phyloP scores from a whole-genome alignment of 1,140 invertebrate genomes.

The Drosophila miranda region DNA sequence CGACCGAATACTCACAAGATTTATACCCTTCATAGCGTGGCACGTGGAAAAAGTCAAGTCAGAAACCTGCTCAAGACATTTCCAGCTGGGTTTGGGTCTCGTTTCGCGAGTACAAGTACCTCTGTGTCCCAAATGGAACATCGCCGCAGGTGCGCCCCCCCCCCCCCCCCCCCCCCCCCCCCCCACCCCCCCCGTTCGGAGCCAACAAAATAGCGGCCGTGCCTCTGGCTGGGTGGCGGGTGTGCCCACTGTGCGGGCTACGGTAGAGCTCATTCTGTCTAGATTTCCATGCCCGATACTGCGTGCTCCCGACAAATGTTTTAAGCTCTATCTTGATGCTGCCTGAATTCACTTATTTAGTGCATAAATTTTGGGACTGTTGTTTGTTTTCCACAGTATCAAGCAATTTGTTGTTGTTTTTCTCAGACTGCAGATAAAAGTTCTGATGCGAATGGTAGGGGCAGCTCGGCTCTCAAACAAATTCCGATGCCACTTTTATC shows the following conservation, averaged over 20 bases:
- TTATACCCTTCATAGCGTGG: too few species aligned
- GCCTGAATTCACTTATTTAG: conserved; percentile 41
- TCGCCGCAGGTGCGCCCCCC: conserved; percentile 37
- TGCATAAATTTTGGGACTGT: conserved; percentile 22
- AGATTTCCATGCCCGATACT: conserved; percentile 30
- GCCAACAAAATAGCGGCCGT: conserved; percentile 15
- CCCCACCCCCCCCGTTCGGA: conserved; percentile 9
- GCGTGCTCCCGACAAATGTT: conserved; percentile 30
- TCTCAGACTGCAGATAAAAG: conserved; percentile 6
- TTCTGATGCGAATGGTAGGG: not conserved
- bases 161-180: conserved; percentile 3
- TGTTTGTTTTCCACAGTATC: conserved; percentile 13
- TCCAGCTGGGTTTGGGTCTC: conserved; percentile 48
- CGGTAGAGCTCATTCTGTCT: conserved; percentile 19
- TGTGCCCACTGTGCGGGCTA: conserved; percentile 6
- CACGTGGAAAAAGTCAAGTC: conserved; percentile 34
- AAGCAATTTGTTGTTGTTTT: conserved; percentile 11
- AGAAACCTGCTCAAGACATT: conserved; percentile 67
- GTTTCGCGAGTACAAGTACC: not conserved
- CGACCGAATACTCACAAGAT: too few species aligned
- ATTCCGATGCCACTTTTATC: conserved; percentile 1
- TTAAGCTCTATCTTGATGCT: conserved; percentile 47
- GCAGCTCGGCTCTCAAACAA: conserved; percentile 5
- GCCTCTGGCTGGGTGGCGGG: conserved; percentile 1
- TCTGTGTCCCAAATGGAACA: conserved; percentile 56